These are phyloP conservation scores for Acrocephalus scirpaceus DNA, from an alignment of 2,797 vertebrate species.

Conservation along the genomic window DNA sequence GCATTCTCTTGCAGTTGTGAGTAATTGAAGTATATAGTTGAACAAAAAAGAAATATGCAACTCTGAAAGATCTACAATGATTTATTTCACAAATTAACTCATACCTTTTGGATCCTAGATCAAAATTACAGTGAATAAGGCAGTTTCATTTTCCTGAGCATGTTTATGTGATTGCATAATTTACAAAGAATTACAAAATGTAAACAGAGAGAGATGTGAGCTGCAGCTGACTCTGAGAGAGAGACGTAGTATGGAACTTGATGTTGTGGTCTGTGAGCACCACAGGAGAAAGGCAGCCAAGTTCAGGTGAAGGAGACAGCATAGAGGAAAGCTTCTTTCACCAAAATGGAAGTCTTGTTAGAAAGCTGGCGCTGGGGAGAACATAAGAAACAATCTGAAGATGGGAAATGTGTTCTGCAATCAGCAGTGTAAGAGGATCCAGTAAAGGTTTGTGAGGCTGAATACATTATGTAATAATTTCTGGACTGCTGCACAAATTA, in stretches of 20 bases:
- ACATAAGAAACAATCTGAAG: fast-evolving
- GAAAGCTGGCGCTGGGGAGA: neutral
- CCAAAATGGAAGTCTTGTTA: neutral
- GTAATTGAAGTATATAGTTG: neutral
- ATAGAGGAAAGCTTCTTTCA: neutral
- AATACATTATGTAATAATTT: neutral
- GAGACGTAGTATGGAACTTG: neutral
- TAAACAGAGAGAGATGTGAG: neutral
- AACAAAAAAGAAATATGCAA: neutral
- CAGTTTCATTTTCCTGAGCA: neutral
- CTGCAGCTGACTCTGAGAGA: neutral
- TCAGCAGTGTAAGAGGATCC: neutral
- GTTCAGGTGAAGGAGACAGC: neutral
- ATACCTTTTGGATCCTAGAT: neutral
- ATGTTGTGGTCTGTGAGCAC: neutral
- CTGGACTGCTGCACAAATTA: neutral
- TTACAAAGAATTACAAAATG: neutral
- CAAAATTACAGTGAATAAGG: neutral
- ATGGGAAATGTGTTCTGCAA: neutral
- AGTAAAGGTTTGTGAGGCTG: neutral
- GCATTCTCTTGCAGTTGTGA: neutral
- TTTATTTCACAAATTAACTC: neutral
- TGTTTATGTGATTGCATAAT: neutral
- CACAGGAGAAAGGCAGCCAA: neutral
- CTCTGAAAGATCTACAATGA: neutral